Base-by-base conservation (phyloP, 2,888 invertebrate genomes). In the Morpho helenor region DNA sequence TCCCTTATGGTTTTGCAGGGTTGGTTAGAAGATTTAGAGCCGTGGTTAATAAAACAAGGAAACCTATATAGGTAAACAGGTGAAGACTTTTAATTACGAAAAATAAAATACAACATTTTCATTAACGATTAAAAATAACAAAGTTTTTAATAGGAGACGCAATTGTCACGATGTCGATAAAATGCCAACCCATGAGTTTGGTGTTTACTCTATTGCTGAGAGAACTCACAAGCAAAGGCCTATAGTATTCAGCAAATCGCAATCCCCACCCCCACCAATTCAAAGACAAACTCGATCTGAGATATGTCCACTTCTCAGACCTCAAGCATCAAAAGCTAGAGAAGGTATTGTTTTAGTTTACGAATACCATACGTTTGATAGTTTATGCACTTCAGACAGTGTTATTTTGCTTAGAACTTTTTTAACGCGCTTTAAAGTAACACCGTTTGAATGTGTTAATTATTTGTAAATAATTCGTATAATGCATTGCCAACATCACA, bases 11-110 rank as follows among this genome's bases (percentile, higher is more conserved):
- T 52, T 9, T 65, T 52, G 52, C 67, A 89, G 90, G 82, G 70
- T 45, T 90, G 88, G 89, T 66, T 90, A 62, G 87, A 90, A 65
- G 73, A 84, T 61, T 63, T 87, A 48, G 88, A 90, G 68, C 66
- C 80, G 16, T 90, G 87, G 88, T 76, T 93, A 55, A 81, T 87
- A 69, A 90, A 89, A 66, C 91, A 91, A 71, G 93, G 93, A 16
- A 90, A 86, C 70, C 70, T 91, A 68, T 93, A 91, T 79, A 91
- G 92, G 92, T 92, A 87, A 82, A 74, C 67, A 76, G 70, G 68
- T 77, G 70, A 78, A 69, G 64, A 71, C 67, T 68, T 73, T 50
- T 53, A 66, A 67, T 57, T 48, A 44, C 7, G 48, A 52, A 23
- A 59, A 61, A 52, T 42, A 5, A 59, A 52, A 46, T 53, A 31